Evolutionary conservation across 2,797 vertebrate species (phyloP).

Genomic region (Ficedula albicollis): DNA sequence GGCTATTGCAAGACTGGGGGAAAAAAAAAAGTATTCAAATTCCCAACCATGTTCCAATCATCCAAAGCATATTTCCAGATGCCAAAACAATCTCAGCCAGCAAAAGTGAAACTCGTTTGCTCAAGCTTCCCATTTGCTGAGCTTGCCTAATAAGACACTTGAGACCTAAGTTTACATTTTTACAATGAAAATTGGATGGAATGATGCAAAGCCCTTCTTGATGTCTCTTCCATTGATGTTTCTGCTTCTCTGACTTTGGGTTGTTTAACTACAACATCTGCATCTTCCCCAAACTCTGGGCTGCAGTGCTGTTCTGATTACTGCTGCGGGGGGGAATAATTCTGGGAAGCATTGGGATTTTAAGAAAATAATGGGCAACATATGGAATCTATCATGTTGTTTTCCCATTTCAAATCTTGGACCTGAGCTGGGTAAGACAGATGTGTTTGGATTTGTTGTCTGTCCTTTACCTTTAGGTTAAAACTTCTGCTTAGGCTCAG

Average conservation of each 20-base stretch:
- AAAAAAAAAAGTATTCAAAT: background rate
- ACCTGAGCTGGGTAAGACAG: background rate
- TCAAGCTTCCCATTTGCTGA: conserved; percentile 55
- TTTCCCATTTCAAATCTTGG: background rate
- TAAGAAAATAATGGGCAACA: background rate
- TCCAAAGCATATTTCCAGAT: conserved; percentile 38
- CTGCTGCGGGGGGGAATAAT: background rate
- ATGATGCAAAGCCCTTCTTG: conserved; percentile 34
- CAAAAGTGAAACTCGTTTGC: conserved; percentile 54
- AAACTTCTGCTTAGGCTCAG: background rate
- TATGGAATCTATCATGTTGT: background rate
- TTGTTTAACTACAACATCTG: background rate
- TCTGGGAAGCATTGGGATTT: background rate
- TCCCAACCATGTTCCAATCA: conserved; percentile 2
- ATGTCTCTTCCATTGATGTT: background rate
- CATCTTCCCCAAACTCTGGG: background rate
- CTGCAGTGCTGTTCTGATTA: background rate
- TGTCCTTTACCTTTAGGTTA: background rate
- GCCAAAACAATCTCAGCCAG: conserved; percentile 44
- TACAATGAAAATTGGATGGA: conserved; percentile 47
- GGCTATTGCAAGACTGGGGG: background rate
- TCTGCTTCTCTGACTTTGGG: conserved; percentile 17
- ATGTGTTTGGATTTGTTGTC: background rate
- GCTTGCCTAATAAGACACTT: conserved; percentile 61
- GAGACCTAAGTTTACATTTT: conserved; percentile 60